Evolutionary conservation across 23 tunicate genomes (phyloP).

Genomic region (Halocynthia aurantium): DNA sequence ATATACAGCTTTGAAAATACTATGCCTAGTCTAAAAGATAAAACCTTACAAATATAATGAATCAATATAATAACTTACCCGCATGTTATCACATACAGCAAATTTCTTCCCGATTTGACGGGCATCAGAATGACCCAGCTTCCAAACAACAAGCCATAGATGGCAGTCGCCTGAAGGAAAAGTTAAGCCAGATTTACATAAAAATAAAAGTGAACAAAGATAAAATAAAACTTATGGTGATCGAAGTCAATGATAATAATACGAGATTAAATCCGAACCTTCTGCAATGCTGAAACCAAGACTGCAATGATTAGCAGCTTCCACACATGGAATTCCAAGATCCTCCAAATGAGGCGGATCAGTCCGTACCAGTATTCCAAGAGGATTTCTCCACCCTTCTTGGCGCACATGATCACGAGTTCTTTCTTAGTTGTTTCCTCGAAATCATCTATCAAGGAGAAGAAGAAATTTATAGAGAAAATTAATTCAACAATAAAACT

Average conservation of each 20-base stretch:
- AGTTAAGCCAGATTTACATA: background rate
- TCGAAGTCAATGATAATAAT: background rate
- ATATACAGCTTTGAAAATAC: too few species aligned
- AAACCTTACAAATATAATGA: background rate
- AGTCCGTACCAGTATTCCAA: slow-evolving; percentile 15
- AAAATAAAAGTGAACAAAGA: too few species aligned
- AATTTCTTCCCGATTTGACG: background rate
- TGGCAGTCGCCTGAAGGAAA: slow-evolving; percentile 49
- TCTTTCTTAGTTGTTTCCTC: background rate
- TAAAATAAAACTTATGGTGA: too few species aligned
- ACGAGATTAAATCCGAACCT: slow-evolving; percentile 15
- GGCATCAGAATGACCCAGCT: slow-evolving; percentile 62
- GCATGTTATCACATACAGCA: slow-evolving; percentile 12
- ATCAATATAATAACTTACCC: slow-evolving; percentile 15
- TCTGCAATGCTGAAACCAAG: slow-evolving; percentile 53
- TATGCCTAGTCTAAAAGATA: too few species aligned
- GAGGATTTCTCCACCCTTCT: slow-evolving; percentile 2
- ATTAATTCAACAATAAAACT: too few species aligned
- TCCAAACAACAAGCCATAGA: slow-evolving; percentile 36
- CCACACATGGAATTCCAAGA: slow-evolving; percentile 70
- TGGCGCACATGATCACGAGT: background rate
- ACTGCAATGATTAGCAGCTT: slow-evolving; percentile 58
- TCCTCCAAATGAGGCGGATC: slow-evolving; percentile 19
- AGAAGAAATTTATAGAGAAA: too few species aligned
- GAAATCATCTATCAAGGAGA: too few species aligned